Evolutionary conservation across 2,888 invertebrate species (phyloP), one percentile per base, ranked within the genome.

Genomic region (Caenorhabditis sp.): DNA sequence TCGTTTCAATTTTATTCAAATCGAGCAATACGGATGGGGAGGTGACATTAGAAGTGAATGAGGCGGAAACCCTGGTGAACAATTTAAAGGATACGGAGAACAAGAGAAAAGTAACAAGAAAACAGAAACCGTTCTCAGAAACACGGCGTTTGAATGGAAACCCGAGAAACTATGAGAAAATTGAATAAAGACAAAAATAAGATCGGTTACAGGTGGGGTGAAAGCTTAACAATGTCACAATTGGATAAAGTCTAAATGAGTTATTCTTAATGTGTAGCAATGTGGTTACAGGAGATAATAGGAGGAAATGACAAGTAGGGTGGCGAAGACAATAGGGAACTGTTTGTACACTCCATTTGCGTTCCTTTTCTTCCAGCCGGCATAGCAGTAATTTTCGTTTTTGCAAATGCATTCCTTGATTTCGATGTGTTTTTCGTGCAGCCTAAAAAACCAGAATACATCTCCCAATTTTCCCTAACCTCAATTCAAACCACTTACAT

Each of bases 371-470:
- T 24, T 56, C 80, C 80, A 80, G 14, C 90, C 90, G n/a, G 90
- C 86, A 41, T 89, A 87, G 63, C 91, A 91, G 70, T 89, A 91
- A 56, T 89, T 88, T 28, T 86, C 44, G 28, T 84, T 76, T 51
- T 86, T 87, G 81, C 91, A 91, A 54, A 90, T 90, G 63, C 91
- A 91, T 79, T 91, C 91, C 24, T 88, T 89, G 66, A 90, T 89
- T 79, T 90, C 90, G 19, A 91, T n/a, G n/a, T n/a, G 77, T 49
- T 80, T 76, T 56, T 90, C 87, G 80, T 91, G 90, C 1, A 91
- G 68, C 66, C 89, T 89, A 56, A 22, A 88, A 80, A 16, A 5
- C n/a, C 1, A 14, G 0, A 44, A 14, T 44, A 1, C 2, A 19
- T 47, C 5, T 47, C 19, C 19, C 2, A 19, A 47, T 19, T 10